These are phyloP conservation scores for Falco concolor DNA, from an alignment of 2,797 vertebrate species.

Conservation along the genomic window DNA sequence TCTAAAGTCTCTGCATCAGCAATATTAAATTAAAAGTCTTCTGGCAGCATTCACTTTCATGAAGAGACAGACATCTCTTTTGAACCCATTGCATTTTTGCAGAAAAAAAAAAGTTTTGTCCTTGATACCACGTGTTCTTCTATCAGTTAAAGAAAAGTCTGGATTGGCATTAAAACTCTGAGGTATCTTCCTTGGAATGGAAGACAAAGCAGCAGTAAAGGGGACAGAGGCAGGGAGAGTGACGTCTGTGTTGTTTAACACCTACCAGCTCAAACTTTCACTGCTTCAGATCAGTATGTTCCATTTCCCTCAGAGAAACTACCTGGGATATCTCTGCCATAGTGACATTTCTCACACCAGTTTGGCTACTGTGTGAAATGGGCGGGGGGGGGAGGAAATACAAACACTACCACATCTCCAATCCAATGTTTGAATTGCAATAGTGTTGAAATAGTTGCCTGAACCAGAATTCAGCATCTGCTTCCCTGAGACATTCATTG, in stretches of 20 bases:
- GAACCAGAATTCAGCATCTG: not conserved
- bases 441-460: not conserved
- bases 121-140: not conserved
- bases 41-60: not conserved
- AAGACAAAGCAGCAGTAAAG: not conserved
- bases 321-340: not conserved
- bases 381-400: not conserved
- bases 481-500: not conserved
- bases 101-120: not conserved
- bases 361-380: not conserved
- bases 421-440: not conserved
- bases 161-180: not conserved
- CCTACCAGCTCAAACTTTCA: not conserved
- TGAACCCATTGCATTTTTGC: not conserved
- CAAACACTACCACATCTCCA: not conserved
- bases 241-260: not conserved
- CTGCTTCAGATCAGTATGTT: not conserved
- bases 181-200: not conserved
- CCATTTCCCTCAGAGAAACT: not conserved
- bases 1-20: not conserved
- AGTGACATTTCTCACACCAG: not conserved
- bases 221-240: not conserved
- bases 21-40: not conserved
- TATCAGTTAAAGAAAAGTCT: not conserved
- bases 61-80: not conserved